These are phyloP conservation scores for Champsocephalus gunnari DNA, from an alignment of 2,797 vertebrate genomes.

Conservation along the genomic window DNA sequence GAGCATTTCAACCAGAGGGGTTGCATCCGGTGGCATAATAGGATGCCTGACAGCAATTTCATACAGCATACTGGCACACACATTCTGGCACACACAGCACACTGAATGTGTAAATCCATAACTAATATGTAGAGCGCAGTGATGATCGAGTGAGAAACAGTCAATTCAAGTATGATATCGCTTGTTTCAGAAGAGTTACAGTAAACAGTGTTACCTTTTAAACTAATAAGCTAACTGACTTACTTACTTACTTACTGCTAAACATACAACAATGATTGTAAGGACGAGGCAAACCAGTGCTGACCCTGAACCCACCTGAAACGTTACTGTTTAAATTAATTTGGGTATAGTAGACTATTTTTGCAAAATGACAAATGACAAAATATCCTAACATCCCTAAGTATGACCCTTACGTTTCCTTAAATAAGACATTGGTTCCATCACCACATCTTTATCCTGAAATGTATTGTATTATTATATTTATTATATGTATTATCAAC, in stretches of 20 bases:
- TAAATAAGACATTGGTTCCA: no score
- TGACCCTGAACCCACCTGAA: no score
- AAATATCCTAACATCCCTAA: background rate
- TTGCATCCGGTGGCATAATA: slow-evolving; percentile 49
- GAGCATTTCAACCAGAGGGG: slow-evolving; percentile 45
- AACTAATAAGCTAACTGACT: no score
- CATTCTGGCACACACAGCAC: slow-evolving; percentile 9
- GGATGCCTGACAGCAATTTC: slow-evolving; percentile 50
- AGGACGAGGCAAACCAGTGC: no score
- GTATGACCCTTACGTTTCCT: background rate
- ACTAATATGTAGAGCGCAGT: slow-evolving; percentile 14
- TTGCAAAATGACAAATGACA: no score
- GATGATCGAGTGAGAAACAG: background rate
- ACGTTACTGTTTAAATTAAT: no score
- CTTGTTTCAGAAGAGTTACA: background rate
- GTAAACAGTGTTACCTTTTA: background rate
- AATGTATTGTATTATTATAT: background rate
- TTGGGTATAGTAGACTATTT: no score
- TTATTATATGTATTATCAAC: background rate
- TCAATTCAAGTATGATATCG: background rate
- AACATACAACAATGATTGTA: background rate
- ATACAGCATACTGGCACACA: slow-evolving; percentile 48
- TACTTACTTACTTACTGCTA: no score
- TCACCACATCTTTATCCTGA: no score
- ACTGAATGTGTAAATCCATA: slow-evolving; percentile 20